phyloP scores from a whole-genome alignment of 2,113 vertebrate genomes.

The Pica pica region DNA sequence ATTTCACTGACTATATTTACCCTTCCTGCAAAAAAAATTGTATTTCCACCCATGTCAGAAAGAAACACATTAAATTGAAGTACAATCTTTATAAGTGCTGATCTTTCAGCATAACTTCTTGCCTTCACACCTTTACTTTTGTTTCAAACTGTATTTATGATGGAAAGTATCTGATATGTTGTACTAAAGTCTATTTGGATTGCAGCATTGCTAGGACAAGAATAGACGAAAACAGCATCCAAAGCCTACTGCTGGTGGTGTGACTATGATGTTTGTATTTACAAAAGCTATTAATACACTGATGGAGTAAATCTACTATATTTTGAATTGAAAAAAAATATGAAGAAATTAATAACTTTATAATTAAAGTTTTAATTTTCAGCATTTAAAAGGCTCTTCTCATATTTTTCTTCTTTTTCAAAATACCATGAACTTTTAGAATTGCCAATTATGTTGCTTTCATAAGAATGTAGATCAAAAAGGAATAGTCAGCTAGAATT shows the following conservation, averaged over 20 bases:
- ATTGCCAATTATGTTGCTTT: background rate
- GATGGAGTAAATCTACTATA: background rate
- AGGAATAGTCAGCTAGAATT: background rate
- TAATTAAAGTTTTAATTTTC: conserved; percentile 46
- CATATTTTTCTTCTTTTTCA: background rate
- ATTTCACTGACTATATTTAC: background rate
- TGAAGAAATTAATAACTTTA: background rate
- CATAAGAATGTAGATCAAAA: background rate
- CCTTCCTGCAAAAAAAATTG: background rate
- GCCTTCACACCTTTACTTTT: background rate
- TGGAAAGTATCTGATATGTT: background rate
- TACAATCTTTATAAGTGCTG: background rate
- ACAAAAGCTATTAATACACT: conserved; percentile 18
- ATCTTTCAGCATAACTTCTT: background rate
- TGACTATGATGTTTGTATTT: background rate
- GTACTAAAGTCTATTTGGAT: background rate
- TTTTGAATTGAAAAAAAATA: background rate
- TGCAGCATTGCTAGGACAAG: background rate
- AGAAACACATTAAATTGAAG: background rate
- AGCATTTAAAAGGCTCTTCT: background rate
- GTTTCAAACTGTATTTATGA: background rate
- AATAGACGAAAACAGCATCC: background rate
- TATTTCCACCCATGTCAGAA: background rate
- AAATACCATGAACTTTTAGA: background rate
- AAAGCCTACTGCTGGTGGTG: background rate